Percentiles rank a stretch among this genome's conserved stretches.
Conservation (phyloP, 2,113 vertebrate species). For the Mormoops blainvillei region DNA sequence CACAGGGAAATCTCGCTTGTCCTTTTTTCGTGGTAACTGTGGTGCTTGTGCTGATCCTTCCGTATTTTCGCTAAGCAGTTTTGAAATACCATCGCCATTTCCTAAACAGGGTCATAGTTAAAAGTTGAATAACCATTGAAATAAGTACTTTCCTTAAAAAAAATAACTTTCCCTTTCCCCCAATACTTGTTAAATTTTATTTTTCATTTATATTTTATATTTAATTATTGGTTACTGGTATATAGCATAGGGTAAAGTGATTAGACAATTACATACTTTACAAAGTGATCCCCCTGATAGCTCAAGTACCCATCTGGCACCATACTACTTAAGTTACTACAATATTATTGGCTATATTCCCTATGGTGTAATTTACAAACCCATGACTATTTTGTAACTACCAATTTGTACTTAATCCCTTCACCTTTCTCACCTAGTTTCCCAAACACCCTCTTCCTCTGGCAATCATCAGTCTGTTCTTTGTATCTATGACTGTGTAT, state of each 20-base stretch:
- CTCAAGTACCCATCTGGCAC: background rate
- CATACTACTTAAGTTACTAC: background rate
- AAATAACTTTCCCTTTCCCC: background rate
- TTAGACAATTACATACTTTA: background rate
- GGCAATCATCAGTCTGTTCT: background rate
- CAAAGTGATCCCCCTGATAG: background rate
- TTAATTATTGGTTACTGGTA: background rate
- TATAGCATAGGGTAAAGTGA: background rate
- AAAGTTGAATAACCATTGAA: conserved; percentile 3
- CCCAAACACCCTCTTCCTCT: background rate
- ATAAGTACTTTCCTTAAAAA: background rate
- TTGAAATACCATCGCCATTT: conserved; percentile 85
- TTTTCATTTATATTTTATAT: background rate
- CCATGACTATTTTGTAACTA: background rate
- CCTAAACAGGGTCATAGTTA: conserved; percentile 72
- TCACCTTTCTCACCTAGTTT: background rate
- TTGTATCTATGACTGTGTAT: background rate
- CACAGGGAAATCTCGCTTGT: conserved; percentile 94
- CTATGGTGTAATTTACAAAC: background rate
- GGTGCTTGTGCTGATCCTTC: conserved; percentile 84
- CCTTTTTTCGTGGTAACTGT: conserved; percentile 87
- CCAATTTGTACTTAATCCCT: background rate
- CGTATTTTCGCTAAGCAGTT: conserved; percentile 82
- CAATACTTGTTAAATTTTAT: background rate
- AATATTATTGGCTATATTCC: background rate